Evolutionary conservation across 2,888 invertebrate genomes (phyloP).

Genomic region (Platerodrilus igneus): DNA sequence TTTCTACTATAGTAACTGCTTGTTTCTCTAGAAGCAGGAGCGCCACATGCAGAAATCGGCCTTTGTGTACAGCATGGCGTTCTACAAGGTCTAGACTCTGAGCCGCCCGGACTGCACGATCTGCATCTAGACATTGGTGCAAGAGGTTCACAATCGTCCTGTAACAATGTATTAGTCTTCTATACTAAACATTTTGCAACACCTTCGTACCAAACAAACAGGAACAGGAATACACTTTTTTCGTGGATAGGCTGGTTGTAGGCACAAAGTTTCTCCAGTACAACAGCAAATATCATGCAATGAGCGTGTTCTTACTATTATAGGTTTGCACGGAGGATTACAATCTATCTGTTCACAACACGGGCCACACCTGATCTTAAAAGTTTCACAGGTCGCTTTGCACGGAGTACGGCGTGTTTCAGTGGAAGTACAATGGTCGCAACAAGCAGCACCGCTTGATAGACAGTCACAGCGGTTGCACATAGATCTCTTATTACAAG

Average conservation of each 20-base stretch:
- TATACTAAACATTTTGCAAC: slow-evolving; percentile 2
- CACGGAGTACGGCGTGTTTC: neutral
- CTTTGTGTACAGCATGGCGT: slow-evolving; percentile 3
- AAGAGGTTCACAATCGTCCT: slow-evolving; percentile 1
- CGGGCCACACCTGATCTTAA: too few relatives aligned
- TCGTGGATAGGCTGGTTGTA: neutral
- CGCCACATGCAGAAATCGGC: slow-evolving; percentile 22
- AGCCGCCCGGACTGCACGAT: slow-evolving; percentile 1
- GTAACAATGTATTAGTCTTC: neutral
- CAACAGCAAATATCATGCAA: neutral
- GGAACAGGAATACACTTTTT: slow-evolving; percentile 1
- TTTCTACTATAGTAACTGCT: slow-evolving; percentile 41
- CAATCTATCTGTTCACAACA: too few relatives aligned
- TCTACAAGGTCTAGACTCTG: slow-evolving; percentile 9
- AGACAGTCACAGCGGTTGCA: too few relatives aligned
- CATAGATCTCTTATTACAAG: too few relatives aligned
- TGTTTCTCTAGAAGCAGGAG: slow-evolving; percentile 38
- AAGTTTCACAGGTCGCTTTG: too few relatives aligned
- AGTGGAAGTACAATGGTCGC: neutral
- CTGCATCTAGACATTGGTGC: slow-evolving; percentile 2
- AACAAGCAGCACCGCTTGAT: too few relatives aligned
- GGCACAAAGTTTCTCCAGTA: neutral
- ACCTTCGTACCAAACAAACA: slow-evolving; percentile 4
- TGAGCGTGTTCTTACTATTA: neutral
- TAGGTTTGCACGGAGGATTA: neutral